Conservation (phyloP, 2,113 vertebrate species). For the Rhinopithecus roxellana region DNA sequence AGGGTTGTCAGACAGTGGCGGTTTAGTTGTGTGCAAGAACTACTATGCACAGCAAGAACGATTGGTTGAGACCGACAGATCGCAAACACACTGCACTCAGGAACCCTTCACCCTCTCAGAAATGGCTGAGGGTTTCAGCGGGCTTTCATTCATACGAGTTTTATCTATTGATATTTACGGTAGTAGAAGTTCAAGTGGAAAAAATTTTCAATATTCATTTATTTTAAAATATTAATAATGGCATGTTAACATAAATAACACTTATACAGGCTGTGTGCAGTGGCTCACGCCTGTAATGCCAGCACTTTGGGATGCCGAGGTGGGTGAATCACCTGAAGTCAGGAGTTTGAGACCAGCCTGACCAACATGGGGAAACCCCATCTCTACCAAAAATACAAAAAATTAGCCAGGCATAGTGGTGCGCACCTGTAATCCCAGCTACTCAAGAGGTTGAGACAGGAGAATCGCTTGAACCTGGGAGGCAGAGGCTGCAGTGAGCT, state of each 20-base stretch:
- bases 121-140: not conserved
- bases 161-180: not conserved
- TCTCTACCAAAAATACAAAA: too few relatives aligned
- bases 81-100: rapidly evolving
- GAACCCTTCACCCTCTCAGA: not conserved
- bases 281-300: too few relatives aligned
- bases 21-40: not conserved
- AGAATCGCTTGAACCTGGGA: too few relatives aligned
- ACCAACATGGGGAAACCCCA: too few relatives aligned
- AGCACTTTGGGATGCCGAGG: too few relatives aligned
- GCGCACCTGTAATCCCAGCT: too few relatives aligned
- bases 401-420: too few relatives aligned
- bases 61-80: not conserved
- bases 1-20: not conserved
- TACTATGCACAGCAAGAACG: not conserved
- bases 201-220: not conserved
- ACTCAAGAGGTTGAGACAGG: too few relatives aligned
- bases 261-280: not conserved
- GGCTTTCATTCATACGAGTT: not conserved
- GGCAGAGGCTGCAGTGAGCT: too few relatives aligned
- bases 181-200: not conserved
- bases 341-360: too few relatives aligned
- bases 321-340: too few relatives aligned
- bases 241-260: not conserved
- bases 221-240: not conserved